These are phyloP conservation scores for Sterrhoptilus dennistouni DNA, from an alignment of 2,113 vertebrate genomes.

Conservation along the genomic window DNA sequence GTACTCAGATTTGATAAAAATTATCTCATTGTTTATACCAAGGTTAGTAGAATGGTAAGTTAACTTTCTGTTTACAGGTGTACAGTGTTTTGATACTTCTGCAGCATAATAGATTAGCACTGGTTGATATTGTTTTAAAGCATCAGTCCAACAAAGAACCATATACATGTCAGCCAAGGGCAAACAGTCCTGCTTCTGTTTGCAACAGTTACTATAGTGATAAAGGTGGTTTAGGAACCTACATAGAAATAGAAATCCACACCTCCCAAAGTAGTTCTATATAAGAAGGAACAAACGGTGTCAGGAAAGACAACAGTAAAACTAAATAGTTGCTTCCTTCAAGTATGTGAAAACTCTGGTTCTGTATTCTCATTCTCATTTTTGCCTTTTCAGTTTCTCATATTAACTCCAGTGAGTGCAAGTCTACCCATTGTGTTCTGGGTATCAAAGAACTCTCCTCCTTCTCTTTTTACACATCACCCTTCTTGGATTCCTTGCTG, in stretches of 20 bases:
- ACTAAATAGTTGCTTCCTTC: conserved; percentile 12
- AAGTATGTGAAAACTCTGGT: background rate
- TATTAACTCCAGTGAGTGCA: background rate
- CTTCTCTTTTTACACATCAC: rapidly evolving
- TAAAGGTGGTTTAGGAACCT: background rate
- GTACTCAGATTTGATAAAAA: background rate
- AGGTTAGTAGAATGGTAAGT: background rate
- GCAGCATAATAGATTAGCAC: background rate
- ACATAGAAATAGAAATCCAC: conserved; percentile 45
- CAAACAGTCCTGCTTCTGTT: conserved; percentile 9
- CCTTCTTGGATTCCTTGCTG: background rate
- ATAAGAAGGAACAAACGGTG: conserved; percentile 1
- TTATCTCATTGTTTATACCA: background rate
- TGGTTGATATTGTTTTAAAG: background rate
- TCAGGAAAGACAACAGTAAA: conserved; percentile 17
- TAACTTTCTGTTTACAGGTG: background rate
- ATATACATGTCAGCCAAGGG: background rate
- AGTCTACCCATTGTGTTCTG: background rate
- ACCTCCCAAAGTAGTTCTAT: conserved; percentile 8
- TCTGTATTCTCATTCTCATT: background rate
- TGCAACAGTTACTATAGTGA: conserved; percentile 24
- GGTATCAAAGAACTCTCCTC: background rate
- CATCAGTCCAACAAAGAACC: background rate
- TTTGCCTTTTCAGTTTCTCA: background rate
- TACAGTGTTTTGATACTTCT: background rate